Conservation (phyloP, 2,888 invertebrate species). For the Zygogramma bicolorata region DNA sequence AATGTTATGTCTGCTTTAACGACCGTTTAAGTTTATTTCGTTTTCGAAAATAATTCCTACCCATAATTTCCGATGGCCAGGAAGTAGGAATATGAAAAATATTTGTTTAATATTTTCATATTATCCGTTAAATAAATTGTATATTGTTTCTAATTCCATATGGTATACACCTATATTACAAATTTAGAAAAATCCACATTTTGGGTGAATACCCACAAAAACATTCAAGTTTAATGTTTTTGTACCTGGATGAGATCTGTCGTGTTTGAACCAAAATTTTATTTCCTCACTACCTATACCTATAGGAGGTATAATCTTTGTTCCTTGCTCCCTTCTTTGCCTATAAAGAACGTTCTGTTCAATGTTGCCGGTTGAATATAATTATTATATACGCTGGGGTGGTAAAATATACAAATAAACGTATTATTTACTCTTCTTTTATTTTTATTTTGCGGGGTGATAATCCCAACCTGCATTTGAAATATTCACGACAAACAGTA, state of each 20-base stretch:
- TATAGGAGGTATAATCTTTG: constrained; percentile 10
- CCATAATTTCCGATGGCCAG: constrained; percentile 14
- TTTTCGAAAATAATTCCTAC: neutral
- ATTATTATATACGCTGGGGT: no score
- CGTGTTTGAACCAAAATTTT: no score
- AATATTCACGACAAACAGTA: neutral
- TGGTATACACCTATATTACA: neutral
- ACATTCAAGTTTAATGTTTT: neutral
- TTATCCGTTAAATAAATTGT: neutral
- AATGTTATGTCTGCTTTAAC: neutral
- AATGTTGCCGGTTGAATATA: constrained; percentile 11
- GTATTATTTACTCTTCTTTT: constrained; percentile 15
- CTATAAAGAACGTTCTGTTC: constrained; percentile 2
- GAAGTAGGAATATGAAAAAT: constrained; percentile 11
- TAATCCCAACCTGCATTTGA: neutral
- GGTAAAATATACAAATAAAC: constrained; percentile 8
- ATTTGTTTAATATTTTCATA: constrained; percentile 9
- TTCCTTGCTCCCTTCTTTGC: constrained; percentile 7
- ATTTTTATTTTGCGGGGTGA: neutral
- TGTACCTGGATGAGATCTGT: neutral
- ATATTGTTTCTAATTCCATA: no score
- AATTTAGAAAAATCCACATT: constrained; percentile 11
- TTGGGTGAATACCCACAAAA: neutral
- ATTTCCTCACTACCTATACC: constrained; percentile 4
- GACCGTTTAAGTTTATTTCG: constrained; percentile 8